A percentile compares a stretch with the other conserved stretches of the same genome.
These are phyloP conservation scores for Uromys caudimaculatus DNA, from an alignment of 2,797 vertebrate species.

Conservation along the genomic window DNA sequence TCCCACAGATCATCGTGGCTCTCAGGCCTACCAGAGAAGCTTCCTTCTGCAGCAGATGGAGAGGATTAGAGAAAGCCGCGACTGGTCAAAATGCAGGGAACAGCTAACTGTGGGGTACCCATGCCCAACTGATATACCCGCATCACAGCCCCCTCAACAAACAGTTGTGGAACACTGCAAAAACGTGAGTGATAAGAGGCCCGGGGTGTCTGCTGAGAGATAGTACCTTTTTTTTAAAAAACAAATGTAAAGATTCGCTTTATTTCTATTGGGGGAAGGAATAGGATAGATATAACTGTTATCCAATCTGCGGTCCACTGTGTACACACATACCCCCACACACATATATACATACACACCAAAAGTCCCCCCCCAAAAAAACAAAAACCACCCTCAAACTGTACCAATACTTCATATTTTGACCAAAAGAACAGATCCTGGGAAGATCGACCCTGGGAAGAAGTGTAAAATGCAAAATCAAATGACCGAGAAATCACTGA, in stretches of 20 bases:
- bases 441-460: slow-evolving; percentile 76
- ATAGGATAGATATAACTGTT: slow-evolving; percentile 90
- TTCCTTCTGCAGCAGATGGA: neutral
- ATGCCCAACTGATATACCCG: neutral
- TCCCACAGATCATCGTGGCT: neutral
- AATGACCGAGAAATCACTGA: slow-evolving; percentile 91
- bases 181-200: neutral
- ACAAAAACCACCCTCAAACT: slow-evolving; percentile 83
- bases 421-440: slow-evolving; percentile 89
- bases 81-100: neutral
- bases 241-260: slow-evolving; percentile 82
- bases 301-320: slow-evolving; percentile 89
- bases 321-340: slow-evolving; percentile 85
- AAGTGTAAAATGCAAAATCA: slow-evolving; percentile 94
- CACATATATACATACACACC: slow-evolving; percentile 83
- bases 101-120: neutral
- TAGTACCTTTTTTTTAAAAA: too few relatives aligned
- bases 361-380: slow-evolving; percentile 80
- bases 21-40: neutral
- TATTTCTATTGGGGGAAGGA: slow-evolving; percentile 87
- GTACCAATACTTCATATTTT: slow-evolving; percentile 86
- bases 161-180: too few relatives aligned
- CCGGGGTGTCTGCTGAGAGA: neutral
- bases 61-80: neutral
- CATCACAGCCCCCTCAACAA: neutral